Evolutionary conservation across 2,113 vertebrate genomes (phyloP).

Genomic region (Carassius gibelio): DNA sequence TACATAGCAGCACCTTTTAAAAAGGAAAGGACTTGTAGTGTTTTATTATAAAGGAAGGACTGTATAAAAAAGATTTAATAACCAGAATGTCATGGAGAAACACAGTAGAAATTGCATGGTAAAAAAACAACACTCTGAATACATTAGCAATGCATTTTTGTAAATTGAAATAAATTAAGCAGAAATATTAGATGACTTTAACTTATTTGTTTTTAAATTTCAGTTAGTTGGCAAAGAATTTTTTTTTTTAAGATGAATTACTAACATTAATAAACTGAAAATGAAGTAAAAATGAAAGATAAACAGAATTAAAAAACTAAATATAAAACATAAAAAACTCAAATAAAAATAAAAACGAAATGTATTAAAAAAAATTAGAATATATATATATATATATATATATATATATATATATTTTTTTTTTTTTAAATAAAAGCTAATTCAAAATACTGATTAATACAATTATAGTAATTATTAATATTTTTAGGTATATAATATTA

Average conservation of each 20-base stretch:
- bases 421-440: background rate
- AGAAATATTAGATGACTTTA: background rate
- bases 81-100: background rate
- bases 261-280: no score
- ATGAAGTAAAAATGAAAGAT: no score
- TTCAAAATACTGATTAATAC: background rate
- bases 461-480: background rate
- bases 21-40: background rate
- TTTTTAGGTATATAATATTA: no score
- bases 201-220: no score
- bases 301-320: no score
- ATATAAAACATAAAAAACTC: no score
- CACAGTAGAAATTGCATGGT: background rate
- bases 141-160: background rate
- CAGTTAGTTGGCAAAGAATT: no score
- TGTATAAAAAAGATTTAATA: background rate
- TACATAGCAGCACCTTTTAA: background rate
- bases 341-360: no score
- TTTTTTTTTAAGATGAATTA: no score
- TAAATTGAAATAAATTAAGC: background rate
- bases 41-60: background rate
- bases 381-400: no score
- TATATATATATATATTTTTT: no score
- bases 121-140: background rate
- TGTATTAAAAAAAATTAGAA: no score